Evolutionary conservation across 2,797 vertebrate species (phyloP).

Genomic region (Anguilla pacifica): DNA sequence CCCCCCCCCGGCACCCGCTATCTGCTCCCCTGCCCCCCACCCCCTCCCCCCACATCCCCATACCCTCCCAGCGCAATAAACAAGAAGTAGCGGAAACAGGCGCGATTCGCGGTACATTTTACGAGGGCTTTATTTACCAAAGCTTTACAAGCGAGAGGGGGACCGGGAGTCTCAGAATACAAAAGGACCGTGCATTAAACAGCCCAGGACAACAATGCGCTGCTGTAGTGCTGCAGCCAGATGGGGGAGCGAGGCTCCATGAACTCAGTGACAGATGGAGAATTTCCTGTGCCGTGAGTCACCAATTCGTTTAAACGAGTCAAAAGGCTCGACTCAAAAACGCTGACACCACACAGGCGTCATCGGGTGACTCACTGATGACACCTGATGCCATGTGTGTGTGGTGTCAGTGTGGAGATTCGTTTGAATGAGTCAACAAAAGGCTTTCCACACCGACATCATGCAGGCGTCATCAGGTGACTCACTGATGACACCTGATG

Average conservation of each 20-base stretch:
- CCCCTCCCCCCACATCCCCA: no score
- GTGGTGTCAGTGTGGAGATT: no score
- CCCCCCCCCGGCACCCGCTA: no score
- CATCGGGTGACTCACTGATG: no score
- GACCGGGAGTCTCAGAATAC: background rate
- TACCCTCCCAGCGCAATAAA: background rate
- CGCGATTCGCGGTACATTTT: background rate
- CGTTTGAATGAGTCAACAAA: no score
- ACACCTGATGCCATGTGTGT: no score
- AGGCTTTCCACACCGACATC: no score
- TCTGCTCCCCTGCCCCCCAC: background rate
- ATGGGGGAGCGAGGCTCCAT: background rate
- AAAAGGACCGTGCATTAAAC: background rate
- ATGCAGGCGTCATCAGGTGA: no score
- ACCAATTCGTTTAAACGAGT: background rate
- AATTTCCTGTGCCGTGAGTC: background rate
- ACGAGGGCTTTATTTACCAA: background rate
- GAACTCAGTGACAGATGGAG: background rate
- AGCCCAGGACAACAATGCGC: background rate
- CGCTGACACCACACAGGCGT: no score
- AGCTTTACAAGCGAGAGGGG: background rate
- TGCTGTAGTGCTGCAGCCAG: background rate
- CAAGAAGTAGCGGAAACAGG: background rate
- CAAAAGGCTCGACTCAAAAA: background rate
- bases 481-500: no score